Evolutionary conservation across 2,888 invertebrate species (phyloP), one percentile per base, ranked within the genome.

Genomic region (Amblyjoppa fuscipennis): DNA sequence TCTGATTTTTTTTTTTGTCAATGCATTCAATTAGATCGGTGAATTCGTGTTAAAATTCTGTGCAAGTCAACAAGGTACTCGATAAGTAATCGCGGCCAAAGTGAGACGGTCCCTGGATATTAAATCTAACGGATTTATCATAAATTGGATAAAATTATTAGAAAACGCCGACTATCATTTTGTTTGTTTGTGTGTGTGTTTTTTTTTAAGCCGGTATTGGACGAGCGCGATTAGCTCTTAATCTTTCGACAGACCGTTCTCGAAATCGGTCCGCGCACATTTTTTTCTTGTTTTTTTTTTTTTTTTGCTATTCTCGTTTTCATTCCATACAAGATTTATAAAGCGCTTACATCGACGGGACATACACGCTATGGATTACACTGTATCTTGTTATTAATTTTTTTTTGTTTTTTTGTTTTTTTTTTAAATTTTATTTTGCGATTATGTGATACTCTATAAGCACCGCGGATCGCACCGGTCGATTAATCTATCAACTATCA

Each of bases 401-500:
- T 38, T 75, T 49, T 74, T 45, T 78, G n/a, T 13, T 51, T 38
- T 20, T 79, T 34, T 34, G 6, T 68, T 38, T 75, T 49, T 74
- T 49, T 79, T 16, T 53, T 53, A 41, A 16, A 9, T 71, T 41
- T 28, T 68, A 73, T 68, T 74, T 84, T 74, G 56, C 77, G 81
- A 75, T 74, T 84, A 78, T 53, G 75, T 75, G 81, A 79, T 79
- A 75, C 56, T 70, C 81, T 81, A 82, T 64, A 71, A 85, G 85
- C 85, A 82, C 81, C 84, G 79, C 84, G 86, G 87, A 86, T 87
- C 87, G 84, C 85, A 86, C 86, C 80, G 84, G 87, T 77, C 77
- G 79, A 87, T 79, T 64, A 13, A 34, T 66, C 56, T 71, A 71
- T 70, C 61, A 59, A 68, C 76, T 83, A 81, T 66, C 76, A 69